Evolutionary conservation across 2,888 invertebrate species (phyloP).

Genomic region (Caenorhabditis sp.): DNA sequence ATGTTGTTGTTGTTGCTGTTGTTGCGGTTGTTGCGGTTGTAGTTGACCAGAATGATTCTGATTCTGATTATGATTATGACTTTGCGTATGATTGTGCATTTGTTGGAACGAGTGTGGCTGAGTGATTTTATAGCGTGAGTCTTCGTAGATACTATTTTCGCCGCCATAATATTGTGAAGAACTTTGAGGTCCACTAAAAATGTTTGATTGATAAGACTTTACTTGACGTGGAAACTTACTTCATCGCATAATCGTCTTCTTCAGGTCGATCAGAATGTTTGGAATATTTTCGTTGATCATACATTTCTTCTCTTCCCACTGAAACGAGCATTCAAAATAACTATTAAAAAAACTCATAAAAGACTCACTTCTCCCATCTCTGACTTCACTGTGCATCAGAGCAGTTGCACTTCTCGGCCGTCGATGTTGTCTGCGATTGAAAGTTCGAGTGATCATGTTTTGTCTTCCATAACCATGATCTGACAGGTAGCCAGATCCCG

Average conservation of each 20-base stretch:
- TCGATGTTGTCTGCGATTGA: constrained; percentile 47
- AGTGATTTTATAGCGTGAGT: constrained; percentile 34
- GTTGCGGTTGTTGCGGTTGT: constrained; percentile 16
- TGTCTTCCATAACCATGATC: constrained; percentile 54
- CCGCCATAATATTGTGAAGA: constrained; percentile 40
- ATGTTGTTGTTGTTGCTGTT: constrained; percentile 21
- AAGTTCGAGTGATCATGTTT: constrained; percentile 30
- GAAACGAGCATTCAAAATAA: constrained; percentile 23
- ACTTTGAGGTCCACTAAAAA: constrained; percentile 35
- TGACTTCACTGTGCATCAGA: constrained; percentile 53
- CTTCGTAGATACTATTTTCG: constrained; percentile 40
- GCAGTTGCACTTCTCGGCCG: constrained; percentile 59
- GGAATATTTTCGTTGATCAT: constrained; percentile 22
- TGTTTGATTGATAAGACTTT: not conserved
- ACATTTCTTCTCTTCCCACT: constrained; percentile 57
- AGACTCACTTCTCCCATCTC: not conserved
- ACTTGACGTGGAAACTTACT: not conserved
- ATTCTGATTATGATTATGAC: constrained; percentile 32
- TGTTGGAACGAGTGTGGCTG: constrained; percentile 11
- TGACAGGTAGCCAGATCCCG: constrained; percentile 53
- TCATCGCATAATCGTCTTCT: constrained; percentile 2
- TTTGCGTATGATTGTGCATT: constrained; percentile 19
- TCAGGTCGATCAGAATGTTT: constrained; percentile 3
- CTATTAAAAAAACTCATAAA: not conserved
- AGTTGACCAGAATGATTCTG: constrained; percentile 26